Base-by-base conservation (phyloP, 2,113 vertebrate genomes). In the Sapayoa aenigma region DNA sequence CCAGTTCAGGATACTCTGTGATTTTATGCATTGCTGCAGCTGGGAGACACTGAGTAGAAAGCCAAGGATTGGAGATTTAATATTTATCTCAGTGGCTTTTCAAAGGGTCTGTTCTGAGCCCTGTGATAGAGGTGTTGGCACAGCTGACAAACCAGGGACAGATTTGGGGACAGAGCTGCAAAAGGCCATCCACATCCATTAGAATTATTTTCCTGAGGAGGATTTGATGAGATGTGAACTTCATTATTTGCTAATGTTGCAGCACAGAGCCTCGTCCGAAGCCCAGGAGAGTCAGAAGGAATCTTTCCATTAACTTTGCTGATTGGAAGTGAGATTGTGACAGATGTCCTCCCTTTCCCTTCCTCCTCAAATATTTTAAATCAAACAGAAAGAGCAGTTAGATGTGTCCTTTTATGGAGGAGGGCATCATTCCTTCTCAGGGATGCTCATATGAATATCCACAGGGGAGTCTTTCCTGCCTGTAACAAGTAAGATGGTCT, bases 261-360 rank as follows among this genome's bases (percentile, higher is more conserved):
- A 80, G 68, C 66, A 49, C 79, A 86, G 75, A 86, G 89, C 65
- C 75, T 90, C 46, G 88, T 58, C 88, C 83, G 76, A 90, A 92
- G 68, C 92, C 92, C 95, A 42, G 59, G 90, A 84, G 96, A 95
- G 76, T 11, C 68, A 77, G 80, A 63, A 88, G 74, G 60, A 92
- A 92, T 86, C 92, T 93, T 97, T 93, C 88, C 94, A 96, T 97
- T 97, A 94, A 92, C 79, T 92, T 35, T 14, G 8, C 76, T 66
- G 90, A 93, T 80, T 83, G 67, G 47, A 52, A 81, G 65, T 25
- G 65, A 94, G 85, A 95, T 86, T 88, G 85, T 84, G 92, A 92
- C 92, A 88, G 92, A 96, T 88, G 76, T 58, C 84, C 47, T 96
- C 63, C 75, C 75, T 86, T 75, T 74, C n/a, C 67, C 59, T 88